phyloP scores from a whole-genome alignment of 2,113 vertebrate genomes.

The Oryzias woworae region DNA sequence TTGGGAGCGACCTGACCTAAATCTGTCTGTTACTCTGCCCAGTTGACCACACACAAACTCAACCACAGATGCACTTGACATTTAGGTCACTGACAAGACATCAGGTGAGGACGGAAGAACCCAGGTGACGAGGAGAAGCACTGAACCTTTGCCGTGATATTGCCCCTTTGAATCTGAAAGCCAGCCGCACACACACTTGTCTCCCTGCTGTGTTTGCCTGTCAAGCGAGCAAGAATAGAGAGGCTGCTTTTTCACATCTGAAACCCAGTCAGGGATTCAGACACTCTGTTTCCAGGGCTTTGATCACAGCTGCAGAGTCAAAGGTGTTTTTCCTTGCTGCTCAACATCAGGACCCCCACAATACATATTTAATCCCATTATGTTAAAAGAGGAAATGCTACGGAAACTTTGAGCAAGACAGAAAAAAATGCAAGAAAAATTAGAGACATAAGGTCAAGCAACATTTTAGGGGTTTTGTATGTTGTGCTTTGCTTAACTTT shows the following conservation, averaged over 20 bases:
- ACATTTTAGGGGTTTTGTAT: too few species aligned
- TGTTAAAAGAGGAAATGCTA: background rate
- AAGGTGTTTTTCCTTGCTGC: constrained; percentile 14
- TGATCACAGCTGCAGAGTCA: constrained; percentile 8
- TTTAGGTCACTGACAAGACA: constrained; percentile 73
- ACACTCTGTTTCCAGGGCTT: constrained; percentile 13
- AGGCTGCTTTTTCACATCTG: constrained; percentile 18
- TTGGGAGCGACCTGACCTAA: constrained; percentile 72
- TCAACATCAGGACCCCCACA: background rate
- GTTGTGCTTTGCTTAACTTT: too few species aligned
- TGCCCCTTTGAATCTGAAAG: constrained; percentile 40
- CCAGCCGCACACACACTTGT: constrained; percentile 22
- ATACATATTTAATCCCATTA: constrained; percentile 9
- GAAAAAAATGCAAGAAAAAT: background rate
- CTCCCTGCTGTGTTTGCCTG: constrained; percentile 33
- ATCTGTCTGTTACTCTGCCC: constrained; percentile 66
- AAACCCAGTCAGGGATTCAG: constrained; percentile 36
- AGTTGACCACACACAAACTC: constrained; percentile 52
- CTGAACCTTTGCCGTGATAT: constrained; percentile 68
- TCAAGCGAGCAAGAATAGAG: constrained; percentile 32
- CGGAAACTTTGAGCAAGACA: background rate
- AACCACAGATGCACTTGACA: constrained; percentile 66
- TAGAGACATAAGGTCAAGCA: too few species aligned
- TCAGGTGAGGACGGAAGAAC: constrained; percentile 70
- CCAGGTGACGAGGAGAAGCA: constrained; percentile 72